These are phyloP conservation scores for Sphecodes monilicornis DNA, from an alignment of 2,888 invertebrate species.

Conservation along the genomic window DNA sequence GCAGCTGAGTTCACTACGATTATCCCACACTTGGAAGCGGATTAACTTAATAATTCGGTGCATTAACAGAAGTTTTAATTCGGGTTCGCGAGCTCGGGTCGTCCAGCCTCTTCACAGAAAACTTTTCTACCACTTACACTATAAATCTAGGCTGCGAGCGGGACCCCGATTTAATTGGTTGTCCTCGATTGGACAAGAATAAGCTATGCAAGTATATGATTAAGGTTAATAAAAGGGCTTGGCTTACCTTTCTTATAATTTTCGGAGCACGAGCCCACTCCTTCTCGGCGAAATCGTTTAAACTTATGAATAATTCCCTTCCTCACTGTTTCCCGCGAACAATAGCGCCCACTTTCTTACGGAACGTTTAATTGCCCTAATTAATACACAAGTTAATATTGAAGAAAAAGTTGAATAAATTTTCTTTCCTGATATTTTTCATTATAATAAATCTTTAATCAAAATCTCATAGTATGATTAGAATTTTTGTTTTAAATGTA, in stretches of 20 bases:
- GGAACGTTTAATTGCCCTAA: background rate
- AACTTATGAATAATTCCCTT: slow-evolving; percentile 16
- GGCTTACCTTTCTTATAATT: background rate
- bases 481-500: too few relatives aligned
- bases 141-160: slow-evolving; percentile 26
- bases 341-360: background rate
- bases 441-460: background rate
- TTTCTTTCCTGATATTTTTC: background rate
- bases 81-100: background rate
- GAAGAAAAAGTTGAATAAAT: background rate
- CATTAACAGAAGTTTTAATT: slow-evolving; percentile 49
- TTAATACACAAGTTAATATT: background rate
- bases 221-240: slow-evolving; percentile 32
- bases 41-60: slow-evolving; percentile 50
- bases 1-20: slow-evolving; percentile 10
- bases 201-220: slow-evolving; percentile 43
- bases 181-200: slow-evolving; percentile 53
- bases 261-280: background rate
- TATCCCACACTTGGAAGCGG: slow-evolving; percentile 18
- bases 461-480: too few relatives aligned
- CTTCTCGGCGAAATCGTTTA: background rate
- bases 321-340: background rate
- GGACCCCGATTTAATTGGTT: slow-evolving; percentile 46
- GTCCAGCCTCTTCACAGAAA: slow-evolving; percentile 30
- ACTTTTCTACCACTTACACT: slow-evolving; percentile 41